Base-by-base conservation (phyloP, 2,888 invertebrate species). In the Troides helena region DNA sequence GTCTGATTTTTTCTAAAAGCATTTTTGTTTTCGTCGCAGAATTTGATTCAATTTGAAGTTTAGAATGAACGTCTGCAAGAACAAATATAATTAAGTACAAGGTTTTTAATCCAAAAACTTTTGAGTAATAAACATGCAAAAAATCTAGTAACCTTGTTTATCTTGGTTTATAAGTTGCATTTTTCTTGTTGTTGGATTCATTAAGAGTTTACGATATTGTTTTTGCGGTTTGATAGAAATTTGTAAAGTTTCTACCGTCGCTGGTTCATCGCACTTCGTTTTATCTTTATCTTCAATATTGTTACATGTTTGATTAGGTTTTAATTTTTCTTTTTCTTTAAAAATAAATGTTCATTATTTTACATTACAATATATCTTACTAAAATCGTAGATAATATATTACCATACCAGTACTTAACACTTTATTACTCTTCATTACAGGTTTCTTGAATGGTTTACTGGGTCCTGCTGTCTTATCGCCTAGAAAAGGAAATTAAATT, bases 291-390 rank as follows among this genome's bases (percentile, higher is more conserved):
- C 12, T 46, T 46, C 46, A 46, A 14, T 46, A 14, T 14, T 46
- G 46, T 46, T 14, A 14, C 14, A 14, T 46, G 1, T 53, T 18
- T 53, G 53, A 74, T 85, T 87, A 14, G 81, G 75, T 73, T 81
- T 85, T 5, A 65, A 3, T 72, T 77, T 84, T 3, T 71, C 72
- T 50, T 68, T 67, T 14, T 59, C 50, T n/a, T 46, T 65, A 60
- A 17, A 25, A 68, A 69, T 7, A 36, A n/a, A 53, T 17, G 23
- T 1, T 30, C 30, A 50, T 57, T 30, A 46, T 63, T 60, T 60
- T 60, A 56, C 10, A 36, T 36, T 12, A 12, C 8, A 36, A 2
- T 50, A 1, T 36, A 65, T 25, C n/a, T 21, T 5, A 43, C n/a
- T 7, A 53, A n/a, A 53, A 30, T 14, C 14, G 25, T 46, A 6